Conservation (phyloP, 2,113 vertebrate genomes). For the Eretmochelys imbricata region DNA sequence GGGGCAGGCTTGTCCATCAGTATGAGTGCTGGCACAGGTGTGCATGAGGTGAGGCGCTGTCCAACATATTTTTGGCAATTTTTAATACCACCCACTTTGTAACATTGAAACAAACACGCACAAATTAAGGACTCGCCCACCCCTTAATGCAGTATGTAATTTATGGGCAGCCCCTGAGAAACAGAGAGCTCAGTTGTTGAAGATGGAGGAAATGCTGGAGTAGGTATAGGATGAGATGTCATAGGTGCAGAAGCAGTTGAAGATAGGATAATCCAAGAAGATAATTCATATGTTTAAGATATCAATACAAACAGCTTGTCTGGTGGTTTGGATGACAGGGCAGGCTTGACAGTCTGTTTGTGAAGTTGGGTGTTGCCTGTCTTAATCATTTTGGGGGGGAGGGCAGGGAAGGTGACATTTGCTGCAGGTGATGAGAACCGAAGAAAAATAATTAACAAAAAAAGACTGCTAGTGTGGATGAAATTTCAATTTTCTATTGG, state of each 20-base stretch:
- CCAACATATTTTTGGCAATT: too few species aligned
- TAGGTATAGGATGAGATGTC: slow-evolving; percentile 31
- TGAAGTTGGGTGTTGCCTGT: not conserved
- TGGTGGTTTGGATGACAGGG: slow-evolving; percentile 20
- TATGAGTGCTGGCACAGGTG: not conserved
- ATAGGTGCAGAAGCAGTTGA: slow-evolving; percentile 46
- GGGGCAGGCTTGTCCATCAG: not conserved
- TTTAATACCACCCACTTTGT: too few species aligned
- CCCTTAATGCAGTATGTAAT: too few species aligned
- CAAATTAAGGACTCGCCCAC: too few species aligned
- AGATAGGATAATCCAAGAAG: slow-evolving; percentile 50
- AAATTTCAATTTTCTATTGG: not conserved
- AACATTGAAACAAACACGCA: too few species aligned
- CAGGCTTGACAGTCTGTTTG: not conserved
- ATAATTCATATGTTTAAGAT: slow-evolving; percentile 49
- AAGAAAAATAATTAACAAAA: slow-evolving; percentile 8
- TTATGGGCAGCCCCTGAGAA: too few species aligned
- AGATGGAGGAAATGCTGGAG: not conserved
- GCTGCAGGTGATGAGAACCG: slow-evolving; percentile 31
- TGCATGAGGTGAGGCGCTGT: not conserved
- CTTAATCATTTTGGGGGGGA: not conserved
- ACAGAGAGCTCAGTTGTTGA: not conserved
- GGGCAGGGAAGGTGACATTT: not conserved
- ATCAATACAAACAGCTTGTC: slow-evolving; percentile 34
- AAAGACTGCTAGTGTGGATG: not conserved